These are phyloP conservation scores for Hemiprocne comata DNA, from an alignment of 2,113 vertebrate species.

Conservation along the genomic window DNA sequence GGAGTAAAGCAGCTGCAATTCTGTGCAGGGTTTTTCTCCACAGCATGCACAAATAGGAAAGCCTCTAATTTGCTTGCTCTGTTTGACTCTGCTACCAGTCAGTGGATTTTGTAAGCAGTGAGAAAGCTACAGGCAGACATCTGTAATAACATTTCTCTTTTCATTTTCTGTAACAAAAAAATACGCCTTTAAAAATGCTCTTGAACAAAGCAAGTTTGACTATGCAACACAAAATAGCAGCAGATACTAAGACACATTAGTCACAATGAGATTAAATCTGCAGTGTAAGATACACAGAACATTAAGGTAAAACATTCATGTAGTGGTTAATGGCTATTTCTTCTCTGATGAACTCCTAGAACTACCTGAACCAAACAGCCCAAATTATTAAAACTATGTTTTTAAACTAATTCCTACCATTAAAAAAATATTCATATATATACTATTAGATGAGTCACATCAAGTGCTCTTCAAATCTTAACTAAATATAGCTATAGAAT, in stretches of 20 bases:
- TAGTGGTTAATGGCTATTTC: slow-evolving; percentile 22
- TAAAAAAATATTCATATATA: slow-evolving; percentile 68
- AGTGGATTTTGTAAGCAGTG: background rate
- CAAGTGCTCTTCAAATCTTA: slow-evolving; percentile 50
- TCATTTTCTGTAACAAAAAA: slow-evolving; percentile 29
- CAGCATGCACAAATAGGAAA: background rate
- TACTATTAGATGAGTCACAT: slow-evolving; percentile 16
- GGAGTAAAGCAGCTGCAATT: background rate
- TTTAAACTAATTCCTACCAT: slow-evolving; percentile 46
- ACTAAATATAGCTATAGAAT: slow-evolving; percentile 55
- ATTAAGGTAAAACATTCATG: background rate
- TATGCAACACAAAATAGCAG: background rate
- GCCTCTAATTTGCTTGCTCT: background rate
- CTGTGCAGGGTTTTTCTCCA: background rate
- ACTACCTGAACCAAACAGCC: slow-evolving; percentile 27
- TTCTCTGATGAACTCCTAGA: background rate
- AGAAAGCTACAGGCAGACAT: background rate
- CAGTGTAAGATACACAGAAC: background rate
- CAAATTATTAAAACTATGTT: slow-evolving; percentile 47
- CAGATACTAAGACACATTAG: background rate
- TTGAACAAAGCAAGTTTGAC: background rate
- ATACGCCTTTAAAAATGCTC: background rate
- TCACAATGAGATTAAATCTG: background rate
- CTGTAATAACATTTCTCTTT: slow-evolving; percentile 13
- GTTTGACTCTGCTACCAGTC: background rate